These are phyloP conservation scores for Psittacula echo DNA, from an alignment of 2,797 vertebrate genomes.

Conservation along the genomic window DNA sequence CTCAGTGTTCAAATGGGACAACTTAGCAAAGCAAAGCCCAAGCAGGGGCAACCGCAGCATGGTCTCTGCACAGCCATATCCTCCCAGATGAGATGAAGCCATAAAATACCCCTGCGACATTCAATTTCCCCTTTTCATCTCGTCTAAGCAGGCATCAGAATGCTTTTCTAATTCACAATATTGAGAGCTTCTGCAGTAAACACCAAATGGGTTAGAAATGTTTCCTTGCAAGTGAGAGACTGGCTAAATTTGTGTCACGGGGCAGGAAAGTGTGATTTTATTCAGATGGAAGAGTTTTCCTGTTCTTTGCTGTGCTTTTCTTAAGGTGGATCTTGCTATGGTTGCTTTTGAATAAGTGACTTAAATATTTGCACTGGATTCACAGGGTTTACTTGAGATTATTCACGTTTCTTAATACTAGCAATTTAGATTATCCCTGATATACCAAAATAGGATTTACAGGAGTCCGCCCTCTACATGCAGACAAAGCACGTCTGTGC, in stretches of 20 bases:
- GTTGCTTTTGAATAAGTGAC: constrained; percentile 11
- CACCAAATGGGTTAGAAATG: not conserved
- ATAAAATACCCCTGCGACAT: not conserved
- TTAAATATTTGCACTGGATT: constrained; percentile 30
- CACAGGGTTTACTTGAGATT: constrained; percentile 24
- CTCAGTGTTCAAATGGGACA: not conserved
- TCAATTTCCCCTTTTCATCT: not conserved
- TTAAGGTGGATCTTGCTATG: not conserved
- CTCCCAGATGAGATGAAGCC: not conserved
- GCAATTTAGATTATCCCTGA: constrained; percentile 53
- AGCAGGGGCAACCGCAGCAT: rapidly evolving
- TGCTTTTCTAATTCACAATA: not conserved
- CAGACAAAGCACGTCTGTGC: not conserved
- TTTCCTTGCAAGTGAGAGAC: not conserved
- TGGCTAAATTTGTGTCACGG: not conserved
- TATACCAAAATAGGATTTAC: constrained; percentile 56
- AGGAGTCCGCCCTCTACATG: not conserved
- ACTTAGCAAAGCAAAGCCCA: not conserved
- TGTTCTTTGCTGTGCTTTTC: not conserved
- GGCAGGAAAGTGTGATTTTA: not conserved
- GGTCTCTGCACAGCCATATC: not conserved
- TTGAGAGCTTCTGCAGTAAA: not conserved
- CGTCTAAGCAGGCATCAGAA: not conserved
- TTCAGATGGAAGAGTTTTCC: not conserved
- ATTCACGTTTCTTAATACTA: constrained; percentile 26